Evolutionary conservation across 2,113 vertebrate species (phyloP).

Genomic region (Channa argus): DNA sequence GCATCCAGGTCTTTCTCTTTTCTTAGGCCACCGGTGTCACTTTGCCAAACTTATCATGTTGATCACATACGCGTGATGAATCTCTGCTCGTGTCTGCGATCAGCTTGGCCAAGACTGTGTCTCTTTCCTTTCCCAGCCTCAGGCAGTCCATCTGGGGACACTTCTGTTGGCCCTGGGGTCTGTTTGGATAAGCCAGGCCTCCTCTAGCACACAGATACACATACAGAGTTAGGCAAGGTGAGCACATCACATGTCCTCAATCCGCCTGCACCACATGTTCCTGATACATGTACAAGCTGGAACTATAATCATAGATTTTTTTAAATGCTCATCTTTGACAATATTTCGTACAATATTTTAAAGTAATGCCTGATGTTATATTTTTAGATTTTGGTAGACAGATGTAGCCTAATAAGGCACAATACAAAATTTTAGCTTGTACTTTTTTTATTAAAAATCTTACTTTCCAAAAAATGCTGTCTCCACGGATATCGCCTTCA

Average conservation of each 20-base stretch:
- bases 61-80: conserved; percentile 75
- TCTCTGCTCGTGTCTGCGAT: conserved; percentile 55
- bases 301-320: background rate
- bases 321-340: background rate
- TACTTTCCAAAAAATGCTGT: conserved; percentile 4
- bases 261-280: conserved; percentile 28
- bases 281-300: background rate
- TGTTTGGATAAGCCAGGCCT: conserved; percentile 48
- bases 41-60: conserved; percentile 60
- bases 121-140: conserved; percentile 59
- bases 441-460: conserved; percentile 2
- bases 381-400: background rate
- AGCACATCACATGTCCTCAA: conserved; percentile 43
- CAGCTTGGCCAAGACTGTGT: conserved; percentile 41
- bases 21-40: background rate
- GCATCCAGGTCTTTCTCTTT: background rate
- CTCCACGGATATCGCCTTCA: conserved; percentile 1
- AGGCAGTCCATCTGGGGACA: conserved; percentile 79
- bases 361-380: background rate
- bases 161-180: conserved; percentile 68
- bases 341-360: background rate
- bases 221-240: conserved; percentile 17
- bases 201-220: conserved; percentile 29
- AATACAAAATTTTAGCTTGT: too few species aligned
- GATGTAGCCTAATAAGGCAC: too few species aligned